phyloP scores from a whole-genome alignment of 92 coral and sea anemone genomes.

The Siderastrea radians region DNA sequence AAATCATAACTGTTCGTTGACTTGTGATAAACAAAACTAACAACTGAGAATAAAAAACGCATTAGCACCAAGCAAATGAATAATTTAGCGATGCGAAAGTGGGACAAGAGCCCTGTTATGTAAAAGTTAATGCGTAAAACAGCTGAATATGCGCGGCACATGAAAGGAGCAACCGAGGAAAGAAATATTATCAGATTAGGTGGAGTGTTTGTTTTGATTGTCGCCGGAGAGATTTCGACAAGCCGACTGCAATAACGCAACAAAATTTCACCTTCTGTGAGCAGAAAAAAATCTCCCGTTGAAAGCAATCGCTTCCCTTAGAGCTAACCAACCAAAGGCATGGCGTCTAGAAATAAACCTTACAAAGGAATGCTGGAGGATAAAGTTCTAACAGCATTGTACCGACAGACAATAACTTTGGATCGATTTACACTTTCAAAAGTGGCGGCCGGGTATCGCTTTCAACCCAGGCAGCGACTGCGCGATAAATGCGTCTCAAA shows the following conservation, averaged over 20 bases:
- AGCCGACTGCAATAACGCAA: slow-evolving; percentile 54
- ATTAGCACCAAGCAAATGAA: slow-evolving; percentile 55
- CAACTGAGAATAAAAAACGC: slow-evolving; percentile 70
- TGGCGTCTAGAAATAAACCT: slow-evolving; percentile 10
- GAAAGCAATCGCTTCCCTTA: slow-evolving; percentile 5
- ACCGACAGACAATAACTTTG: slow-evolving; percentile 86
- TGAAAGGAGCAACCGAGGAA: slow-evolving; percentile 76
- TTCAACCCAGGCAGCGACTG: slow-evolving; percentile 79
- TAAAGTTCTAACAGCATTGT: slow-evolving; percentile 54
- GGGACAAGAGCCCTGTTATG: slow-evolving; percentile 30
- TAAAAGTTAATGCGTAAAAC: slow-evolving; percentile 81
- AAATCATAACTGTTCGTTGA: not conserved
- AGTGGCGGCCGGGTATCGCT: slow-evolving; percentile 87
- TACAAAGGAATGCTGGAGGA: slow-evolving; percentile 34
- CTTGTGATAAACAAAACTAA: slow-evolving; percentile 47
- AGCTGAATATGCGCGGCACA: slow-evolving; percentile 90
- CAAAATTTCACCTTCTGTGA: slow-evolving; percentile 9
- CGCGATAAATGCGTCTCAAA: slow-evolving; percentile 69
- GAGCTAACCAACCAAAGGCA: slow-evolving; percentile 9
- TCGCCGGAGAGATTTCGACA: slow-evolving; percentile 69
- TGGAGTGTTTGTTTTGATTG: slow-evolving; percentile 88
- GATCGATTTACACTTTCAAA: slow-evolving; percentile 88
- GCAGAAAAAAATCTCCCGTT: slow-evolving; percentile 1
- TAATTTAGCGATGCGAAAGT: slow-evolving; percentile 53
- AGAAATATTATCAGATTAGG: slow-evolving; percentile 91